Conservation (phyloP, 2,888 invertebrate genomes). For the Euclidia mi region DNA sequence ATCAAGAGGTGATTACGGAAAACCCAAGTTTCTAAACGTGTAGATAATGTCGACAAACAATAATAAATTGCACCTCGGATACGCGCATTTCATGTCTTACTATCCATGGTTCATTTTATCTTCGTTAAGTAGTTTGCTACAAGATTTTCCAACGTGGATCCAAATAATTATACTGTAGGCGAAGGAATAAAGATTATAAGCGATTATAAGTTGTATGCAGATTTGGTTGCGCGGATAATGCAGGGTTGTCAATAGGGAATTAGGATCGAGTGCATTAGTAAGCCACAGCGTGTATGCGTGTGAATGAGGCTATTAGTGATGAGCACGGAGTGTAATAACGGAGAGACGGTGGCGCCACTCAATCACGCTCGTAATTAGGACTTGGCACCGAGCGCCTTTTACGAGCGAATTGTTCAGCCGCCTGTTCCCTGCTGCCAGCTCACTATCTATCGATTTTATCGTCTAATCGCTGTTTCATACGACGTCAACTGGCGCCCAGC, state of each 20-base stretch:
- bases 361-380: conserved; percentile 76
- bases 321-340: conserved; percentile 73
- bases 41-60: too few relatives aligned
- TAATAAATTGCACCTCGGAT: too few relatives aligned
- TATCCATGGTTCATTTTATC: too few relatives aligned
- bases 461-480: conserved; percentile 60
- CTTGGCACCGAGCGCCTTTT: conserved; percentile 76
- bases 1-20: too few relatives aligned
- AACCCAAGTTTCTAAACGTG: too few relatives aligned
- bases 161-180: too few relatives aligned
- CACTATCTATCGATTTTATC: conserved; percentile 60
- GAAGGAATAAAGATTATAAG: too few relatives aligned
- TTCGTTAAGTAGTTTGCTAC: too few relatives aligned
- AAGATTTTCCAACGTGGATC: too few relatives aligned
- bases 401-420: conserved; percentile 68
- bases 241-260: conserved; percentile 13
- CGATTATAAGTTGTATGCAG: too few relatives aligned
- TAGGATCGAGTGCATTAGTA: conserved; percentile 28
- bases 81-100: too few relatives aligned
- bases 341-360: conserved; percentile 70
- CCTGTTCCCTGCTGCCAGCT: conserved; percentile 38
- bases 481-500: conserved; percentile 47
- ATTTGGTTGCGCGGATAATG: too few relatives aligned
- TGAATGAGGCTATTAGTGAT: conserved; percentile 46
- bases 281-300: conserved; percentile 33